Percentiles rank a stretch among this genome's conserved stretches.
phyloP scores from a whole-genome alignment of 1,140 invertebrate genomes.

The Pteromalus puparum region DNA sequence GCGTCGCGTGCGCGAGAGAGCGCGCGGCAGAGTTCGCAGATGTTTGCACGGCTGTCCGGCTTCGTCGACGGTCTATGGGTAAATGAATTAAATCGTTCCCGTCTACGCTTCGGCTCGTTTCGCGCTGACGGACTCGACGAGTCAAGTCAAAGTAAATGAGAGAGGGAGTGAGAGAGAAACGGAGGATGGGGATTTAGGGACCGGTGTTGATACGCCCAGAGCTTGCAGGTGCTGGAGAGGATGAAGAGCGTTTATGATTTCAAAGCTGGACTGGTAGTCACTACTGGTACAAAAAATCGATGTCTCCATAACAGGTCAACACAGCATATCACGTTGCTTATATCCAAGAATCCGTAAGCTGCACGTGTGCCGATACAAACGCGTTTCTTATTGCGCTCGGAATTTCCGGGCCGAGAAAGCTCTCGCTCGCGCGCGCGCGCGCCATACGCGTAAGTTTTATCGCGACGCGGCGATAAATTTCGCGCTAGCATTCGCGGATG shows the following conservation, averaged over 20 bases:
- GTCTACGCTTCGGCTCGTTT: neutral
- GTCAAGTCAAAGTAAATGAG: conserved; percentile 2
- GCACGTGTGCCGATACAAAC: neutral
- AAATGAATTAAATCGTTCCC: conserved; percentile 62
- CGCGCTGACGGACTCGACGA: neutral
- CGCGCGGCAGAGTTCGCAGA: conserved; percentile 61
- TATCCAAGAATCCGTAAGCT: neutral
- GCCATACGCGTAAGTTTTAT: conserved; percentile 37
- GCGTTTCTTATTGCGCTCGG: neutral
- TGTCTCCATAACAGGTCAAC: too few species aligned
- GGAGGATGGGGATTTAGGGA: neutral
- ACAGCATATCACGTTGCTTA: too few species aligned
- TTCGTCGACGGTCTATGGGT: conserved; percentile 26
- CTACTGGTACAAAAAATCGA: too few species aligned
- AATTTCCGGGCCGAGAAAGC: neutral
- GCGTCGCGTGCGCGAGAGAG: neutral
- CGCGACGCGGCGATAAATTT: conserved; percentile 22
- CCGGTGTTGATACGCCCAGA: neutral
- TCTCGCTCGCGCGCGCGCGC: too few species aligned
- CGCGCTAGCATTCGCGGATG: conserved; percentile 5
- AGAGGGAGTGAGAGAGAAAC: neutral
- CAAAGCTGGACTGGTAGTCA: neutral
- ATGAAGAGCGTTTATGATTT: neutral
- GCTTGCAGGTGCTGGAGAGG: too few species aligned
- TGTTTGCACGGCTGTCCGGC: conserved; percentile 57